Evolutionary conservation across 35 echinoderm and acorn worm species (phyloP), one percentile per base, ranked within the genome.

Genomic region (Nesometra sesokonis): DNA sequence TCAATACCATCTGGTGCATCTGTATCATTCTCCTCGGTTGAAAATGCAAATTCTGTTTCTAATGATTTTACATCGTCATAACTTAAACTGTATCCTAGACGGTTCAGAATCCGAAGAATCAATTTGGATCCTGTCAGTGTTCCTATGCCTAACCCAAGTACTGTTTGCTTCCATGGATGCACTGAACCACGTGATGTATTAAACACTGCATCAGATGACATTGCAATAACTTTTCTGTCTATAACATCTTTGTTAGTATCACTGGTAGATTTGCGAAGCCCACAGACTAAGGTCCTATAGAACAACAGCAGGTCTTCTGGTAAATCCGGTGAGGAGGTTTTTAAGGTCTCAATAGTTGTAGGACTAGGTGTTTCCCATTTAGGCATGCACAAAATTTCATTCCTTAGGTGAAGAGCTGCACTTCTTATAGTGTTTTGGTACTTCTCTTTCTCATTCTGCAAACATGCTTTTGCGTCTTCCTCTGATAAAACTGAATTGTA

Each of bases 1-100:
- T 80, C 31, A 27, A 88, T 33, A 82, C 87, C 87, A 88, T 88
- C 87, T 29, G 87, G 87, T 43, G 87, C 35, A 32, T 88, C 87
- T 82, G 21, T 13, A 31, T 82, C 87, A 31, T 40, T 88, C 30
- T 88, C 87, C 81, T 88, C 87, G 32, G 46, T 79, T 40, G 77
- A 30, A 81, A 81, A 81, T 81, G 80, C 32, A 33, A 81, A 81
- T 17, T 81, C 80, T 3, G 80, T 81, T 81, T 81, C 80, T 81
- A 81, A 81, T 3, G 80, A 81, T 35, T 81, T 81, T 34, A 81
- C 80, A 31, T 81, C 80, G 35, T 81, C 80, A 17, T 81, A 81
- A 81, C 80, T 81, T 32, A 81, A 17, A 32, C 80, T 81, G 80
- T 81, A 33, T 81, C 80, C 80, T 81, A 81, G 80, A 30, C 80